phyloP scores from a whole-genome alignment of 2,888 invertebrate genomes.

The Diaprepes abbreviatus region DNA sequence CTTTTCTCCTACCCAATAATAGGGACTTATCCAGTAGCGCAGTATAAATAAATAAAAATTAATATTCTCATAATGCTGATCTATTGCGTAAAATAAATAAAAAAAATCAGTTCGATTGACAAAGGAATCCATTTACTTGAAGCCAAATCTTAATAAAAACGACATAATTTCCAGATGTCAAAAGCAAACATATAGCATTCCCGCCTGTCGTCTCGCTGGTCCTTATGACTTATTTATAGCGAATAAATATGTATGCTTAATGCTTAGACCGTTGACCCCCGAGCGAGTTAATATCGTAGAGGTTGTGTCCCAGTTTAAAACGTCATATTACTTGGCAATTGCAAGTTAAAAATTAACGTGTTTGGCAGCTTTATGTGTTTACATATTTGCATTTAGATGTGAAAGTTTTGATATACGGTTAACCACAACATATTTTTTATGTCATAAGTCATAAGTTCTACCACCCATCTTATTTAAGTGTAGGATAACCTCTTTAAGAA shows the following conservation, averaged over 20 bases:
- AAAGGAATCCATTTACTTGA: not conserved
- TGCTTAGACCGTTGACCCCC: slow-evolving; percentile 42
- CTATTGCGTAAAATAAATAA: too few relatives aligned
- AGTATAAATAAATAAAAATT: too few relatives aligned
- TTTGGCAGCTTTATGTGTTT: slow-evolving; percentile 25
- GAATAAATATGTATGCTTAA: slow-evolving; percentile 44
- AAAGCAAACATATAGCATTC: slow-evolving; percentile 23
- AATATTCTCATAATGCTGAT: too few relatives aligned
- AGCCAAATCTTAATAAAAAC: slow-evolving; percentile 18
- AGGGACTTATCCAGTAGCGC: too few relatives aligned
- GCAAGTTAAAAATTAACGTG: slow-evolving; percentile 34
- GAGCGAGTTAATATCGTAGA: slow-evolving; percentile 20
- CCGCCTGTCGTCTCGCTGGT: slow-evolving; percentile 30
- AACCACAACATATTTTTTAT: too few relatives aligned
- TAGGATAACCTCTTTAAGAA: too few relatives aligned
- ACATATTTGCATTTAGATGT: slow-evolving; percentile 28
- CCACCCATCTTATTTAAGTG: too few relatives aligned
- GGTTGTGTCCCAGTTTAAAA: slow-evolving; percentile 42
- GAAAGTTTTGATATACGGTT: too few relatives aligned
- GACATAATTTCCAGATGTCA: slow-evolving; percentile 24
- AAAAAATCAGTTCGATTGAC: too few relatives aligned
- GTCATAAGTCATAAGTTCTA: too few relatives aligned
- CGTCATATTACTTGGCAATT: slow-evolving; percentile 33
- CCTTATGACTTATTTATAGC: slow-evolving; percentile 48
- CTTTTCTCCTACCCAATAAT: too few relatives aligned